Evolutionary conservation across 2,113 vertebrate species (phyloP).

Genomic region (Anolis carolinensis): DNA sequence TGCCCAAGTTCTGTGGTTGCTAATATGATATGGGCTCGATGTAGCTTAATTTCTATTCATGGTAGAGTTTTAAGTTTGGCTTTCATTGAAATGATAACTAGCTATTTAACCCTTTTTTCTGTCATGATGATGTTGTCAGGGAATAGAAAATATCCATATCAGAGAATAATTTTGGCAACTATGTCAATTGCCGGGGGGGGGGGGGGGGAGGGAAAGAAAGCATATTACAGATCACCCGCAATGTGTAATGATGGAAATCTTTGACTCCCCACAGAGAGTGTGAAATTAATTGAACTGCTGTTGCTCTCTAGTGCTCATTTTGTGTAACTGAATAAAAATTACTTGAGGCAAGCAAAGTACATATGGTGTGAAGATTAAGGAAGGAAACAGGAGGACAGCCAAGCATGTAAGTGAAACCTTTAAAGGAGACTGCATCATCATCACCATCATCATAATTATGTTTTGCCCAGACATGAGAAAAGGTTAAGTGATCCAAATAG

Average conservation of each 20-base stretch:
- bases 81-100: conserved; percentile 49
- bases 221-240: conserved; percentile 64
- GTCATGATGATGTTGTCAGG: conserved; percentile 46
- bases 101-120: conserved; percentile 51
- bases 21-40: background rate
- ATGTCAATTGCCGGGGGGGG: too few species aligned
- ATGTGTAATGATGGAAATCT: conserved; percentile 62
- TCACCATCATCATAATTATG: too few species aligned
- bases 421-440: conserved; percentile 41
- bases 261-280: conserved; percentile 55
- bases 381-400: conserved; percentile 35
- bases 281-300: conserved; percentile 71
- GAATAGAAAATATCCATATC: conserved; percentile 39
- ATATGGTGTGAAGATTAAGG: conserved; percentile 71
- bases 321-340: conserved; percentile 60
- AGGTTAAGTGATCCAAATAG: background rate
- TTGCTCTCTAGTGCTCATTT: conserved; percentile 68
- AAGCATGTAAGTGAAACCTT: conserved; percentile 66
- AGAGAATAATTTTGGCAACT: conserved; percentile 50
- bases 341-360: conserved; percentile 66
- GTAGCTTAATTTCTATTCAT: conserved; percentile 41
- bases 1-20: background rate
- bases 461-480: background rate
- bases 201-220: conserved; percentile 39
- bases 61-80: conserved; percentile 39